These are phyloP conservation scores for Galaxea fascicularis DNA, from an alignment of 92 coral and sea anemone species.

Conservation along the genomic window DNA sequence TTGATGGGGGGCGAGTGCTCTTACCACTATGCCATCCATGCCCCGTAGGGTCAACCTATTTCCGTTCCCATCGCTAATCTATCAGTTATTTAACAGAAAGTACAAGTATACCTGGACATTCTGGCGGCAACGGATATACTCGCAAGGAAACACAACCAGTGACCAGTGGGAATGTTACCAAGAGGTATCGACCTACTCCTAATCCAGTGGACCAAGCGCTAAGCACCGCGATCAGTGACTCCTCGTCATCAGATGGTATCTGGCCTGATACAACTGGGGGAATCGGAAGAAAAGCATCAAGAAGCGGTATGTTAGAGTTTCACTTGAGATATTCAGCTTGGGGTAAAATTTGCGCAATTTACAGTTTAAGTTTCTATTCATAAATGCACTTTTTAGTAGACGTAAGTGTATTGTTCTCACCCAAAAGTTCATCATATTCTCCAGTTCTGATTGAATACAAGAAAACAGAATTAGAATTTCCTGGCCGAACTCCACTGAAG, in stretches of 20 bases:
- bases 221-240: background rate
- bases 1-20: too few species aligned
- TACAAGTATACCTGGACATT: background rate
- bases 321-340: background rate
- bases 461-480: too few species aligned
- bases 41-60: too few species aligned
- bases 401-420: too few species aligned
- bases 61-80: background rate
- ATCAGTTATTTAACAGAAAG: background rate
- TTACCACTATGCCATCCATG: too few species aligned
- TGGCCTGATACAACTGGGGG: conserved; percentile 16
- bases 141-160: background rate
- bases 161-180: background rate
- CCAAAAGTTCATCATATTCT: too few species aligned
- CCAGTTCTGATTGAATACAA: too few species aligned
- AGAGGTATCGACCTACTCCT: background rate
- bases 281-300: background rate
- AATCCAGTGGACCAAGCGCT: background rate
- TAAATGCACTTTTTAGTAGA: too few species aligned
- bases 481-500: too few species aligned
- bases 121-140: background rate
- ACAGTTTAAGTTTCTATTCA: background rate
- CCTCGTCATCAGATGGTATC: conserved; percentile 32
- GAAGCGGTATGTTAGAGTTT: conserved; percentile 5
- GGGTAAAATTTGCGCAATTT: too few species aligned